phyloP scores from a whole-genome alignment of 2,888 invertebrate genomes.

The Strigamia transsilvanica region DNA sequence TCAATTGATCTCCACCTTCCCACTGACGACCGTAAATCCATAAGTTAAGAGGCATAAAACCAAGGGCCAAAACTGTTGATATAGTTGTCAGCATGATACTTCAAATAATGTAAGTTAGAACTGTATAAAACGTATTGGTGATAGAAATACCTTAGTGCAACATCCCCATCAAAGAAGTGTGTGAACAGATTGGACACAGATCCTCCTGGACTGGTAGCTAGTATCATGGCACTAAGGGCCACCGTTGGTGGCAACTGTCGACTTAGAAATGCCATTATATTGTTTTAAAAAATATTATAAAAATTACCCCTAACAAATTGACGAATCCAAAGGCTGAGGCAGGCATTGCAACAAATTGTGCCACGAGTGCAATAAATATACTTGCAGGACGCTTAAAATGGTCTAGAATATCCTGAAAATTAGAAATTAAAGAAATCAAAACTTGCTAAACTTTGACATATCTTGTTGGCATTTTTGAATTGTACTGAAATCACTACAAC shows the following conservation, averaged over 20 bases:
- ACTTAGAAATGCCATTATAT: neutral
- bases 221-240: neutral
- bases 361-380: neutral
- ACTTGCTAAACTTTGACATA: neutral
- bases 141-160: conserved; percentile 9
- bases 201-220: conserved; percentile 18
- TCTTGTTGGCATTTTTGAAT: neutral
- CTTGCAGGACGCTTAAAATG: neutral
- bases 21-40: conserved; percentile 24
- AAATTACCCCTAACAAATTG: neutral
- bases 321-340: neutral
- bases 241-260: neutral
- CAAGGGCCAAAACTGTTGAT: neutral
- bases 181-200: conserved; percentile 17
- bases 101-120: neutral
- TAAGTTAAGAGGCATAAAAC: conserved; percentile 50
- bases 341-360: neutral
- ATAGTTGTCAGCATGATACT: conserved; percentile 24
- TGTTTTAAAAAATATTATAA: neutral
- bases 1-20: neutral
- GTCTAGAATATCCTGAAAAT: neutral
- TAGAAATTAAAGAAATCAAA: neutral
- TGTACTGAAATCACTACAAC: neutral
- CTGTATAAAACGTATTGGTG: neutral
- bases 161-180: conserved; percentile 9